A percentile compares a stretch with the other conserved stretches of the same genome.
Evolutionary conservation across 2,797 vertebrate genomes (phyloP).

Genomic region (Monodelphis domestica): DNA sequence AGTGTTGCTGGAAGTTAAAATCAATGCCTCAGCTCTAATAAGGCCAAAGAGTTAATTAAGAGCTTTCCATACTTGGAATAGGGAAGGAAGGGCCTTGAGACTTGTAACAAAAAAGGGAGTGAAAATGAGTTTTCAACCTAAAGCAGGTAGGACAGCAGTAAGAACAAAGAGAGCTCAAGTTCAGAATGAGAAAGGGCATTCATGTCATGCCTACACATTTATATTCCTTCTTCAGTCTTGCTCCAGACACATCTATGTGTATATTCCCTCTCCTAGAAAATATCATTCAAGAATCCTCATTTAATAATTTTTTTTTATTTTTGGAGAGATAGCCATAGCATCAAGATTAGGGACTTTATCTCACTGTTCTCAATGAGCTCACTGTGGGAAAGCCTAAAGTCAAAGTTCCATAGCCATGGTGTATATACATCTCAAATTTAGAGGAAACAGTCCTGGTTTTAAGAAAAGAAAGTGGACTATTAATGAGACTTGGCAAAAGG

Average conservation of each 20-base stretch:
- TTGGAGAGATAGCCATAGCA: constrained; percentile 3
- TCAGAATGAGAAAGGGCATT: constrained; percentile 30
- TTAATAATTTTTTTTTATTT: constrained; percentile 17
- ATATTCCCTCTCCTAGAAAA: not conserved
- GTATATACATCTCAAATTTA: not conserved
- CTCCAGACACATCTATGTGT: not conserved
- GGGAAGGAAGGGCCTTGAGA: not conserved
- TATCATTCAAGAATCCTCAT: not conserved
- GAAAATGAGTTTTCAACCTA: constrained; percentile 8
- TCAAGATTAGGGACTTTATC: not conserved
- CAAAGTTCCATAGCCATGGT: not conserved
- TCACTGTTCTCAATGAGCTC: not conserved
- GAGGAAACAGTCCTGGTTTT: not conserved
- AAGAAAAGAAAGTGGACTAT: not conserved
- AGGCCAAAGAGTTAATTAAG: not conserved
- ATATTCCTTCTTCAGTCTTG: not conserved
- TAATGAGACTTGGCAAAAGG: not conserved
- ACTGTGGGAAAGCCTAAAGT: not conserved
- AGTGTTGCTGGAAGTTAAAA: not conserved
- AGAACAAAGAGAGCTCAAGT: not conserved
- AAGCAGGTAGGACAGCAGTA: not conserved
- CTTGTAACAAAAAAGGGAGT: not conserved
- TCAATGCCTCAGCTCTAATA: not conserved
- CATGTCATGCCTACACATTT: not conserved
- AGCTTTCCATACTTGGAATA: not conserved